Conservation (phyloP, 2,888 invertebrate genomes). For the Heliconius hortense region DNA sequence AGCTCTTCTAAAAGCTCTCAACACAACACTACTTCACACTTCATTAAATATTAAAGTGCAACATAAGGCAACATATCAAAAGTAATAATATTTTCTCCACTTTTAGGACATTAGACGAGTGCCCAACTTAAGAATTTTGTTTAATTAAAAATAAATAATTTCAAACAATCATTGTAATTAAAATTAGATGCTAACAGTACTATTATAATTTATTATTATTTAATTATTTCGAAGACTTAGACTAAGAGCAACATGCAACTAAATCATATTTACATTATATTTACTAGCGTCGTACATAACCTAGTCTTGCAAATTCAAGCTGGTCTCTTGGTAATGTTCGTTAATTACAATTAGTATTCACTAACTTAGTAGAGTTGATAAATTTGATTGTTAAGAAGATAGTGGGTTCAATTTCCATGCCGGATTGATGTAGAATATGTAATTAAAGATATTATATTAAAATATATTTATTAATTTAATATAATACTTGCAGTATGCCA, state of each 20-base stretch:
- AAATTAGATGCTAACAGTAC: neutral
- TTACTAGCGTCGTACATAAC: slow-evolving; percentile 36
- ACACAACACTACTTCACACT: neutral
- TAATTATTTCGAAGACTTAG: slow-evolving; percentile 8
- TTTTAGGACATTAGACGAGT: neutral
- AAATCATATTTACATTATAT: slow-evolving; percentile 38
- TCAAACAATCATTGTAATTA: neutral
- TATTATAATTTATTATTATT: neutral
- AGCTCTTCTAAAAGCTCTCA: slow-evolving; percentile 10
- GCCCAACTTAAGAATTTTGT: neutral
- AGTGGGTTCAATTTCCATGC: neutral
- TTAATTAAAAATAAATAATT: neutral
- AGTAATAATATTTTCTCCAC: neutral
- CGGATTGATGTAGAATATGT: neutral
- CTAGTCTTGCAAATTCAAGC: slow-evolving; percentile 37
- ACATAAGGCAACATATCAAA: neutral
- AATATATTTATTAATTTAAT: too few species aligned
- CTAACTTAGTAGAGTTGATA: neutral
- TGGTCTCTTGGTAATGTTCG: slow-evolving; percentile 36
- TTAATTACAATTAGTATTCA: slow-evolving; percentile 25
- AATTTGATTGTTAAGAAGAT: neutral
- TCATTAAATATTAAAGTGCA: neutral
- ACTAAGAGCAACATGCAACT: slow-evolving; percentile 23
- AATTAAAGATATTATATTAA: too few species aligned
- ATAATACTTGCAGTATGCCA: too few species aligned